Percentiles rank a stretch among this genome's conserved stretches.
Conservation (phyloP, 1,140 invertebrate species). For the Caenorhabditis brenneri region DNA sequence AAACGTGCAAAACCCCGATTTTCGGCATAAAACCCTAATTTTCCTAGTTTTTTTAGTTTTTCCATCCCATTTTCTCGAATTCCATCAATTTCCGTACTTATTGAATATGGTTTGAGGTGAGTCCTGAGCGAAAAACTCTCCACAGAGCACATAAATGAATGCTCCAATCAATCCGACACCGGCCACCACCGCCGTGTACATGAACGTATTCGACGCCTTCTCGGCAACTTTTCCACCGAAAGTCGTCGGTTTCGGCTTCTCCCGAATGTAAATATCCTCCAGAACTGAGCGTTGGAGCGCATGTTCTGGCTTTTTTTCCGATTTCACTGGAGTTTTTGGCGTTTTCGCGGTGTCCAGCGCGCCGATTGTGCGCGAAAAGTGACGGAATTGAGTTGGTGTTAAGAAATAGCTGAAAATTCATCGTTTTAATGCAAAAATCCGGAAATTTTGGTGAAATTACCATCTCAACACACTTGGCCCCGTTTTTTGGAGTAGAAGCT, state of each 20-base stretch:
- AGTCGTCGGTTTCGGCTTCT: conserved; percentile 65
- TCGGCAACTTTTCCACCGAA: conserved; percentile 68
- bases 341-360: neutral
- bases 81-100: conserved; percentile 48
- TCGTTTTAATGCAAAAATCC: too few relatives aligned
- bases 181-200: conserved; percentile 55
- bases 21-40: neutral
- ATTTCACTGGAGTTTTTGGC: too few relatives aligned
- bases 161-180: conserved; percentile 57
- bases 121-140: conserved; percentile 63
- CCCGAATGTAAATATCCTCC: conserved; percentile 55
- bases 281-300: conserved; percentile 42
- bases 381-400: neutral
- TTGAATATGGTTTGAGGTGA: conserved; percentile 65
- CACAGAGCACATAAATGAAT: conserved; percentile 61
- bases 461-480: neutral
- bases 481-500: neutral
- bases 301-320: neutral
- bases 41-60: neutral
- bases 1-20: neutral
- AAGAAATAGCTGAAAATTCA: neutral
- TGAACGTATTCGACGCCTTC: conserved; percentile 64
- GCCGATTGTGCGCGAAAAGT: neutral
- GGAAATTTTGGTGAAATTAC: neutral
- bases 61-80: neutral